Evolutionary conservation across 2,888 invertebrate species (phyloP).

Genomic region (Cerceris rybyensis): DNA sequence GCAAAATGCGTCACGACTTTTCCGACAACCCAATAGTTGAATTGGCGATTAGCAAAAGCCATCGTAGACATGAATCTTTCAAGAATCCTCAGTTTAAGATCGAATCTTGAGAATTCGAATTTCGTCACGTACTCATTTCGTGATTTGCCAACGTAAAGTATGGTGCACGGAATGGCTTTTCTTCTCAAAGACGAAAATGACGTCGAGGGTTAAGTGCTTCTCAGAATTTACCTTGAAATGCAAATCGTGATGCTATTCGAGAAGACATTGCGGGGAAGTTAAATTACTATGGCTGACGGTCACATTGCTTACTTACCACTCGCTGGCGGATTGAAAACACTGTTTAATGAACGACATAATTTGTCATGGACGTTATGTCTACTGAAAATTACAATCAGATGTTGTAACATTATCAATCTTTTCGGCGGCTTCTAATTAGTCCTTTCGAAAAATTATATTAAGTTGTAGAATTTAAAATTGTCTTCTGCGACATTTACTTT

Average conservation of each 20-base stretch:
- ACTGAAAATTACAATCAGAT: conserved; percentile 20
- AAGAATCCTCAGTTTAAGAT: conserved; percentile 10
- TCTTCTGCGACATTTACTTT: no score
- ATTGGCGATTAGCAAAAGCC: not conserved
- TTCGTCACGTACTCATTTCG: conserved; percentile 22
- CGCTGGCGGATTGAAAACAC: conserved; percentile 48
- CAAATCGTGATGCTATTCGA: conserved; percentile 57
- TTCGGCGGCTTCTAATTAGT: not conserved
- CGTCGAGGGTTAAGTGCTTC: conserved; percentile 59
- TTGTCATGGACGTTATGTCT: conserved; percentile 48
- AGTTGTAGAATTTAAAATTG: no score
- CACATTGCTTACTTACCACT: conserved; percentile 20
- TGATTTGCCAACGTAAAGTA: conserved; percentile 43
- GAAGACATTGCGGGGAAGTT: conserved; percentile 57
- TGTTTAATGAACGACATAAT: conserved; percentile 61
- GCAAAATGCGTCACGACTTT: no score
- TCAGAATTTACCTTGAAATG: conserved; percentile 65
- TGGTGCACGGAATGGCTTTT: conserved; percentile 14
- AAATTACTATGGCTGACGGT: conserved; percentile 52
- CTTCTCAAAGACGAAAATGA: conserved; percentile 47
- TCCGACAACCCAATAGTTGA: no score
- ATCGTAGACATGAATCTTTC: not conserved
- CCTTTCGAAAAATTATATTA: not conserved
- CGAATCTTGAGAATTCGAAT: conserved; percentile 30
- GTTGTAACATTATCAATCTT: not conserved